Base-by-base conservation (phyloP, 2,797 vertebrate genomes). In the Anguilla pacifica region DNA sequence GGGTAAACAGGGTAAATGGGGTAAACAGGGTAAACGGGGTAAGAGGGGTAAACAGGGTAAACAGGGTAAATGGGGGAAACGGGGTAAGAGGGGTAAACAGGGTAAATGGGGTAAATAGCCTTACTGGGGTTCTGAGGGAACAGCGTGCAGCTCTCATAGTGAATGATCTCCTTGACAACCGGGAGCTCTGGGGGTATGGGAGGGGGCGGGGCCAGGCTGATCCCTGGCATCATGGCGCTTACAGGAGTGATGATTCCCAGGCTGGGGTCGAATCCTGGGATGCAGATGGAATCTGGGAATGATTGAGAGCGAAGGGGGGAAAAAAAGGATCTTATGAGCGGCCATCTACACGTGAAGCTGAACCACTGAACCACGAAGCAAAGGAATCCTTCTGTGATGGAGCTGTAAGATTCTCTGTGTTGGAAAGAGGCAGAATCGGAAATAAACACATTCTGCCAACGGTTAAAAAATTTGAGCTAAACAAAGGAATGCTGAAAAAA, bases 71-170 rank as follows among this genome's bases (percentile, higher is more conserved):
- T 9, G 35, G 55, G 35, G 35, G 1, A 35, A 31, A 31, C 31
- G 1, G 31, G 31, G 31, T 31, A 31, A 31, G 31, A 31, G 31
- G 0, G 31, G 31, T 31, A 31, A 31, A 31, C 31, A 0, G 31
- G 31, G 31, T 31, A 31, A 31, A 31, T 31, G 31, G 31, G 31
- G 31, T 35, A 35, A 35, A 1, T 1, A n/a, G 28, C 35, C 98
- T 98, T 96, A 99, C 98, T 99, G 91, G 98, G 98, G 93, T 99
- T 99, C 93, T 97, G 98, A 86, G 98, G 98, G 86, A 99, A 99
- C 86, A 99, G 97, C 0, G 98, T 99, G 93, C 98, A 99, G 93
- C 97, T 98, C 93, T 97, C 97, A 95, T 97, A 98, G 93, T 99
- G 98, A 92, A 99, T 98, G 49, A 99, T 99, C 95, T 99, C 98